Base-by-base conservation (phyloP, 2,888 invertebrate species). In the Drosophila prolongata region DNA sequence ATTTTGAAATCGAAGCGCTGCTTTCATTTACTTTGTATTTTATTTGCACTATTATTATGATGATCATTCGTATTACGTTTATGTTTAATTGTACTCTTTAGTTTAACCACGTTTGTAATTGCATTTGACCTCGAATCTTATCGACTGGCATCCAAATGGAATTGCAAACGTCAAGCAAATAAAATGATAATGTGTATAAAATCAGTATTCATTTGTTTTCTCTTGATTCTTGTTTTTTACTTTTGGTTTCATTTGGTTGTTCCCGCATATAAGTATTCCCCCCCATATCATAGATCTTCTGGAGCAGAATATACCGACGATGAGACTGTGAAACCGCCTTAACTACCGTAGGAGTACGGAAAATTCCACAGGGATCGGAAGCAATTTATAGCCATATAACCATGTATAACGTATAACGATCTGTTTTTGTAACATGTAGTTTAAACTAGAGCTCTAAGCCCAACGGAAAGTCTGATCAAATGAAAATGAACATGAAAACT, bases 61-160 rank as follows among this genome's bases (percentile, higher is more conserved):
- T 65, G 64, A 69, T 66, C 62, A 75, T 73, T 62, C 66, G 76
- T 76, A 78, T 77, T 79, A 84, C 68, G 77, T 78, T 79, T 79
- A 87, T 87, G 74, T 81, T 85, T 79, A 81, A 77, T 73, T 64
- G 49, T 58, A 71, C 61, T 53, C 56, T 79, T 56, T 82, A 86
- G 75, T 75, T 70, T 79, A 82, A 78, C 64, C 34, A 38, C 75
- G 59, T 60, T 47, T 70, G 71, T 47, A 71, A 57, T 71, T 70
- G 46, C 56, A 70, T 61, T 71, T 69, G 61, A 27, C 70, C 56
- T 47, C 64, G 64, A 66, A 47, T 47, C 53, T n/a, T 14, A 13
- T 64, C 66, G 53, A 59, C 49, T 38, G 62, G 58, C 60, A 59
- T 47, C 67, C 52, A 52, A 52, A 64, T 65, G 47, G 55, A 49